Evolutionary conservation across 2,888 invertebrate genomes (phyloP), one percentile per base, ranked within the genome.

Genomic region (Branchellion lobata): DNA sequence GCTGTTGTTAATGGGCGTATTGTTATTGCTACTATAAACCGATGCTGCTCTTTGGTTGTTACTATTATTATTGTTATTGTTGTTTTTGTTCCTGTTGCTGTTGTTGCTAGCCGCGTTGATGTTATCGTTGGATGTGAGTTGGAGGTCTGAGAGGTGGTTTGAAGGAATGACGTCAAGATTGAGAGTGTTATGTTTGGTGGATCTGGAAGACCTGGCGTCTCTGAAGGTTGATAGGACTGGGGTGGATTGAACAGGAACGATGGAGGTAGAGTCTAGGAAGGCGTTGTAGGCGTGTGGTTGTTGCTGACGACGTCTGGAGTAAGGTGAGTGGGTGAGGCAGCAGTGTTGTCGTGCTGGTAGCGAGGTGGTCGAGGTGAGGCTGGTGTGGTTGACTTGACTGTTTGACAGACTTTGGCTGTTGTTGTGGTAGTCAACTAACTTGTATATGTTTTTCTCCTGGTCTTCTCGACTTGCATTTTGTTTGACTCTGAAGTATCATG

Each of bases 351-450:
- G 61, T 14, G 61, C 61, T 18, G 61, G 61, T 14, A 57, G 61
- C 5, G 61, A 57, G 5, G 61, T 57, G 14, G 61, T 57, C 3
- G 61, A 57, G 5, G 61, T 14, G 47, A 47, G 47, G 47, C 18
- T 47, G 18, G 47, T 24, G n/a, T 57, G 61, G 61, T 57, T 57
- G 24, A 24, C 5, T 18, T 57, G 61, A n/a, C 61, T 57, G 5
- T 5, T 18, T 40, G 40, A 40, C 40, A 8, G 40, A 14, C 14
- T 40, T 40, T 8, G n/a, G 21, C 21, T 5, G 61, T n/a, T 57
- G 61, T 57, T 57, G n/a, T 57, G 61, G n/a, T 57, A 57, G 21
- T 57, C 61, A 57, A 57, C 61, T 57, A 57, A n/a, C 61, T 57
- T 57, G 24, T 57, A 57, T 57, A 57, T 57, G 61, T 57, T 57